Conservation (phyloP, 2,797 vertebrate genomes). For the Neoniphon sammara region DNA sequence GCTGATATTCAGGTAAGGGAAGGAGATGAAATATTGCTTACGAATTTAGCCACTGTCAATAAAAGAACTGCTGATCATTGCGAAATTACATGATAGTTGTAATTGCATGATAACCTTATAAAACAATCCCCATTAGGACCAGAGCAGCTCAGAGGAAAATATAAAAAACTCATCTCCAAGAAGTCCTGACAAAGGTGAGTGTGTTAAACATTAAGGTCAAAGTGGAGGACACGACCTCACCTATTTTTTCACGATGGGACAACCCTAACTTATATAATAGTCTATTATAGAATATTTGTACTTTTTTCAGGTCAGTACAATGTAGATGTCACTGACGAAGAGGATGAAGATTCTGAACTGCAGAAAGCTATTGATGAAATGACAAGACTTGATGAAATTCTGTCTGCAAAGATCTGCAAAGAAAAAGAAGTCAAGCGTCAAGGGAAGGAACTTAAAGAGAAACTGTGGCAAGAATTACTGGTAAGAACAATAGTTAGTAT, state of each 20-base stretch:
- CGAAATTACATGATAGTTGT: background rate
- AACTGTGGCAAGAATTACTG: constrained; percentile 88
- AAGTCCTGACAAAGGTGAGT: constrained; percentile 50
- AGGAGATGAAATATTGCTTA: background rate
- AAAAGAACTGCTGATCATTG: background rate
- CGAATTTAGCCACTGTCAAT: background rate
- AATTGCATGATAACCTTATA: background rate
- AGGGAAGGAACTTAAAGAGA: constrained; percentile 84
- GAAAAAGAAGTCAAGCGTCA: constrained; percentile 85
- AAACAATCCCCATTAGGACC: constrained; percentile 12
- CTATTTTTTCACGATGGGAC: background rate
- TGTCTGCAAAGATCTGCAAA: constrained; percentile 77
- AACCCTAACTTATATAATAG: background rate
- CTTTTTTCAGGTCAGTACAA: constrained; percentile 38
- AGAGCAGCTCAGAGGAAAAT: constrained; percentile 36
- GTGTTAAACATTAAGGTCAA: background rate
- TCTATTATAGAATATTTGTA: background rate
- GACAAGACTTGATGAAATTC: constrained; percentile 86
- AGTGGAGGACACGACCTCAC: background rate
- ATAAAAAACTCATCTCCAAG: background rate
- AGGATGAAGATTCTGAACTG: constrained; percentile 75
- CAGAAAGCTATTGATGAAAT: constrained; percentile 86
- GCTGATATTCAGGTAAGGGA: constrained; percentile 78
- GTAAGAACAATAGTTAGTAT: constrained; percentile 69
- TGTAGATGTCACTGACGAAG: constrained; percentile 64